These are phyloP conservation scores for Gallinago jamesoni DNA, from an alignment of 2,113 vertebrate species.

Conservation along the genomic window DNA sequence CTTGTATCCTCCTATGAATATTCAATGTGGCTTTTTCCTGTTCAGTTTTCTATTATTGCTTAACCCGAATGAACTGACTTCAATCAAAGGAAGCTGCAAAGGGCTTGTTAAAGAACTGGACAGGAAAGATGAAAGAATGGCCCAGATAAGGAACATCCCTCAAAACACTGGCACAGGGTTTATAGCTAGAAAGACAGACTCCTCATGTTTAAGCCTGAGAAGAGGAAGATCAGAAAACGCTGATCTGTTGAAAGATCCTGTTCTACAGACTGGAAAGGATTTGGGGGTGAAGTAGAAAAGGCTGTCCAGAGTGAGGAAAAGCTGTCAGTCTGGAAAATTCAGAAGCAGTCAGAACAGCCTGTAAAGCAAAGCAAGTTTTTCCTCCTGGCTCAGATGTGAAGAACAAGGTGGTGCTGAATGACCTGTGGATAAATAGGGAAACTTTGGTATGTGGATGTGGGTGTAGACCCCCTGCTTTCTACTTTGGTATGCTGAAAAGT, in stretches of 20 bases:
- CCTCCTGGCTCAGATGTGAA: neutral
- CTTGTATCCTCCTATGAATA: conserved; percentile 14
- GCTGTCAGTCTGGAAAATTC: neutral
- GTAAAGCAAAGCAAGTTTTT: neutral
- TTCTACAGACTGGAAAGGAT: neutral
- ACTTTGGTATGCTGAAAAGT: conserved; percentile 36
- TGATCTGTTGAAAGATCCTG: neutral
- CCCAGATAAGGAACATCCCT: conserved; percentile 38
- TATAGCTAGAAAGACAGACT: neutral
- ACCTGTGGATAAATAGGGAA: neutral
- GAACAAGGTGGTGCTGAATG: neutral
- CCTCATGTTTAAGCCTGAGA: neutral
- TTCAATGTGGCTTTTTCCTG: conserved; percentile 4
- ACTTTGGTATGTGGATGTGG: neutral
- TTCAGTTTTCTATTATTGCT: conserved; percentile 3
- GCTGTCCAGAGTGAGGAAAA: neutral
- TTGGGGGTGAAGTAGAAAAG: neutral
- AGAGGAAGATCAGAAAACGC: conserved; percentile 6
- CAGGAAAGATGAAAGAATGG: conserved; percentile 41
- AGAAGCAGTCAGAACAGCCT: neutral
- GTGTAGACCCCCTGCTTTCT: neutral
- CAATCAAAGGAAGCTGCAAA: conserved; percentile 36
- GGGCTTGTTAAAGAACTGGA: conserved; percentile 1
- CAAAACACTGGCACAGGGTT: neutral
- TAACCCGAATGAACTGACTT: conserved; percentile 16